These are phyloP conservation scores for Operophtera brumata DNA, from an alignment of 2,888 invertebrate genomes.

Conservation along the genomic window DNA sequence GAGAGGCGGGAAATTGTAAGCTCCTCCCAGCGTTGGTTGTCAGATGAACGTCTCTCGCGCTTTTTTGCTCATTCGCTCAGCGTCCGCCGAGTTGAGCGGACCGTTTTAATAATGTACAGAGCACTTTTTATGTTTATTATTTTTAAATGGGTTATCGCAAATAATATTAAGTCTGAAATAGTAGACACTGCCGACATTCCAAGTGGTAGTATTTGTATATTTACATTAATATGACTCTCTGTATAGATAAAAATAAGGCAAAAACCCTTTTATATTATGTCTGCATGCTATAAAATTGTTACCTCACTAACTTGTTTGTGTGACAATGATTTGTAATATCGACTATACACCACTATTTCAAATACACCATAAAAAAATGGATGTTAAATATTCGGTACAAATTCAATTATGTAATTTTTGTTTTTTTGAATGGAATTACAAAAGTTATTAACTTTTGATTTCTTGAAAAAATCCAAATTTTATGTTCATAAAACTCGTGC, in stretches of 20 bases:
- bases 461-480: no score
- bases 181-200: constrained; percentile 19
- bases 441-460: no score
- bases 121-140: constrained; percentile 23
- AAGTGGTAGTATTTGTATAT: constrained; percentile 5
- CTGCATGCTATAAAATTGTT: background rate
- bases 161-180: constrained; percentile 11
- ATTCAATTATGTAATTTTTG: no score
- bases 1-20: constrained; percentile 65
- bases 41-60: constrained; percentile 67
- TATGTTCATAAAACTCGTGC: no score
- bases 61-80: constrained; percentile 72
- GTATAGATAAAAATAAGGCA: background rate
- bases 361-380: no score
- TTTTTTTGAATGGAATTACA: no score
- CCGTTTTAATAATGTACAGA: constrained; percentile 27
- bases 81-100: constrained; percentile 56
- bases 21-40: constrained; percentile 67
- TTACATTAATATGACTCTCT: background rate
- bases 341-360: no score
- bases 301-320: background rate
- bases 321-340: background rate
- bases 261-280: background rate
- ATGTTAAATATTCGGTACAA: no score
- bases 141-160: constrained; percentile 17